Conservation (phyloP, 2,888 invertebrate genomes). For the Muschampia plurimacula region DNA sequence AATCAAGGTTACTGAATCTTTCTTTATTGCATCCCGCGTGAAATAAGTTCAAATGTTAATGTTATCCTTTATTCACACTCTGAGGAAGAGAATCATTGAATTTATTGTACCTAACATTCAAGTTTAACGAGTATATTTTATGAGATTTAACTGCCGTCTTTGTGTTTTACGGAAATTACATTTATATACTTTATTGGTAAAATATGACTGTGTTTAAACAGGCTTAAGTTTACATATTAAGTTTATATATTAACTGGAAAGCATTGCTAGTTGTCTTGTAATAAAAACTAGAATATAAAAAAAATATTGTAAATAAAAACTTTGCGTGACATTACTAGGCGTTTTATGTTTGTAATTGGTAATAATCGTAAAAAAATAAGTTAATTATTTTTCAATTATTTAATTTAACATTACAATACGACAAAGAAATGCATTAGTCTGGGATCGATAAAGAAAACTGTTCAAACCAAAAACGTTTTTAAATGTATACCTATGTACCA, state of each 20-base stretch:
- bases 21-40: slow-evolving; percentile 29
- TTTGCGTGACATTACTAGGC: too few species aligned
- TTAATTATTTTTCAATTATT: too few species aligned
- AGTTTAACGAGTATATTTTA: slow-evolving; percentile 16
- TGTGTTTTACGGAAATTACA: background rate
- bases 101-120: slow-evolving; percentile 32
- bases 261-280: background rate
- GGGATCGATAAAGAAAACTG: background rate
- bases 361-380: too few species aligned
- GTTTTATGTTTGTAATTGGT: too few species aligned
- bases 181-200: background rate
- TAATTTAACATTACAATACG: too few species aligned
- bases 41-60: slow-evolving; percentile 27
- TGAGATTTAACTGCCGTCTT: slow-evolving; percentile 17
- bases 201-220: too few species aligned
- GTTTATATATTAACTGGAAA: too few species aligned
- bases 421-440: too few species aligned
- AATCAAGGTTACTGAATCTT: slow-evolving; percentile 47
- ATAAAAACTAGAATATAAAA: too few species aligned
- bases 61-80: slow-evolving; percentile 10
- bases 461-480: background rate
- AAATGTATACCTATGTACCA: background rate
- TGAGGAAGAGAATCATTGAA: slow-evolving; percentile 31
- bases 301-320: too few species aligned
- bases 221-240: too few species aligned